Percentiles rank a stretch among this genome's conserved stretches.
Conservation (phyloP, 2,888 invertebrate species). For the Pristionchus exspectatus region DNA sequence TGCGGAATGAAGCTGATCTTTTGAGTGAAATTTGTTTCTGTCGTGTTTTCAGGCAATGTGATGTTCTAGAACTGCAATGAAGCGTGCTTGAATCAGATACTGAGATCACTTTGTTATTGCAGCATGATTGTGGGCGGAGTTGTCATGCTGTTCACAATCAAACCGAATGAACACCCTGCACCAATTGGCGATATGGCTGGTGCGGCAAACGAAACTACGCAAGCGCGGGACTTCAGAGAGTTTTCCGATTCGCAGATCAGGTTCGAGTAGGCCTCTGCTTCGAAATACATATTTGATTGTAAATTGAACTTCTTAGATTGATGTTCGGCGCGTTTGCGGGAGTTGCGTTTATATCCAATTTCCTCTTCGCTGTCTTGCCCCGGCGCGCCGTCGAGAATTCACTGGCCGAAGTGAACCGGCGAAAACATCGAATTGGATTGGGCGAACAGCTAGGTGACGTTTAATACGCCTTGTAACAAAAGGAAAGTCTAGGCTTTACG, state of each 20-base stretch:
- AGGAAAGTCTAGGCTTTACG: too few species aligned
- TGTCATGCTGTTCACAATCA: conserved; percentile 25
- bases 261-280: neutral
- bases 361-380: conserved; percentile 56
- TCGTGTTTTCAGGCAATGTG: too few species aligned
- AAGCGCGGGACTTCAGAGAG: neutral
- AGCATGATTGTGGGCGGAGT: conserved; percentile 48
- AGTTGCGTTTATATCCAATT: conserved; percentile 54
- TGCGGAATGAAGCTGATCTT: too few species aligned
- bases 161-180: neutral
- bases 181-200: too few species aligned
- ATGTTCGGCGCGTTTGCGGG: conserved; percentile 56
- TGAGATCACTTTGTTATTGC: neutral
- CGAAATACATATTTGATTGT: too few species aligned
- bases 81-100: neutral
- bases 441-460: conserved; percentile 20
- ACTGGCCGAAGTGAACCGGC: conserved; percentile 29
- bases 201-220: neutral
- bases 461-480: too few species aligned
- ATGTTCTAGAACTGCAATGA: neutral
- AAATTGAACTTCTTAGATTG: conserved; percentile 35
- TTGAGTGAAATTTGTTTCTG: too few species aligned
- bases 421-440: conserved; percentile 1
- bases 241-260: neutral
- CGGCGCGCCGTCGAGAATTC: conserved; percentile 53